Base-by-base conservation (phyloP, 2,113 vertebrate species). In the Hirundichthys speculiger region DNA sequence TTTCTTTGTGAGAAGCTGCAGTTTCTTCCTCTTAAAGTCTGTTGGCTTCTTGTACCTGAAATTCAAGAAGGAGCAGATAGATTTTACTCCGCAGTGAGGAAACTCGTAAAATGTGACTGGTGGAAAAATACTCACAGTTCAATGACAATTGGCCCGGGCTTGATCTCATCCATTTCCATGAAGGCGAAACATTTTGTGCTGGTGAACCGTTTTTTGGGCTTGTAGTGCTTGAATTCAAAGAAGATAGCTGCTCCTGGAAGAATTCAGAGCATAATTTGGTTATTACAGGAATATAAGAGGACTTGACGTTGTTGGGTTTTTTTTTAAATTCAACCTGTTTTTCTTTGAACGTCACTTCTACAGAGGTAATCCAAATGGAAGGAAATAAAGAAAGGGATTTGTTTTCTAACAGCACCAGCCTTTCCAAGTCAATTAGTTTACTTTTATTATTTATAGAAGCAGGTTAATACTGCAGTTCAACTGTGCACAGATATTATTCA, bases 141-240 rank as follows among this genome's bases (percentile, higher is more conserved):
- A 82, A 98, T 97, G 20, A 99, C 95, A 38, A 96, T 95, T 40
- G 96, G 94, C 66, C 98, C 98, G 0, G 96, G 90, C 82, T 95
- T 98, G 88, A 99, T 97, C 86, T 99, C 97, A 60, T 99, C 96
- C 97, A 98, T 95, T 92, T 99, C 98, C 96, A 98, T 97, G 88
- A 99, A 99, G 60, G 95, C 97, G 85, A 98, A 99, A 90, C 97
- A 99, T 83, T 99, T 99, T 77, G 97, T 98, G 92, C 98, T 99
- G 88, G 96, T 99, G 81, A 98, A 98, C 76, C 93, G 93, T 79
- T 99, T 99, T 82, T 99, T 99, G 65, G 98, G 97, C 89, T 99
- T 99, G 94, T 99, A 99, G 95, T 99, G 97, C 90, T 99, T 99
- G 92, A 99, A 98, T 91, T 98, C 97, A 92, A 99, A 98, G 94